Evolutionary conservation across 2,113 vertebrate genomes (phyloP).

Genomic region (Platichthys stellatus): DNA sequence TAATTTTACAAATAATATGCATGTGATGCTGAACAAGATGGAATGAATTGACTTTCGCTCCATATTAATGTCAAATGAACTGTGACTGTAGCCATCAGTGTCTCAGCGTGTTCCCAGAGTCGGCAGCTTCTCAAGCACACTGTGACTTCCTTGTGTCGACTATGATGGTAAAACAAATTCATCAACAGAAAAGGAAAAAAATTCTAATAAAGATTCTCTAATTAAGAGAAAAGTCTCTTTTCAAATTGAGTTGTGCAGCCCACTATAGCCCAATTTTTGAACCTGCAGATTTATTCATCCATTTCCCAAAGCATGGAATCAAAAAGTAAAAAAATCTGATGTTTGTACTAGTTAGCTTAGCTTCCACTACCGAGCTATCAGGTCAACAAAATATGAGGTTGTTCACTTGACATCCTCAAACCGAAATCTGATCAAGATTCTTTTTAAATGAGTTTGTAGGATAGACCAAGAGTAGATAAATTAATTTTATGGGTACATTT

Average conservation of each 20-base stretch:
- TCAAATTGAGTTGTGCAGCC: background rate
- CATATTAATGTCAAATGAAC: constrained; percentile 20
- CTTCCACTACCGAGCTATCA: too few species aligned
- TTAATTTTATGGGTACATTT: too few species aligned
- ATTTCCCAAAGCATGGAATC: background rate
- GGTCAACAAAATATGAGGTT: too few species aligned
- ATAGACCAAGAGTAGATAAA: too few species aligned
- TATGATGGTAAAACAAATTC: background rate
- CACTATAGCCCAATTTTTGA: background rate
- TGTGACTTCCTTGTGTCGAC: too few species aligned
- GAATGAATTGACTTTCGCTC: constrained; percentile 8
- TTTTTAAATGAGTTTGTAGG: background rate
- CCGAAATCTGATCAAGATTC: background rate
- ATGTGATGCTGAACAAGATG: constrained; percentile 13
- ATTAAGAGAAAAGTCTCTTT: too few species aligned
- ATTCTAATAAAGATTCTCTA: background rate
- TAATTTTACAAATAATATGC: constrained; percentile 21
- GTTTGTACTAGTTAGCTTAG: background rate
- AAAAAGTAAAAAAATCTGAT: background rate
- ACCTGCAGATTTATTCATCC: background rate
- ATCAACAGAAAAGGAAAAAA: background rate
- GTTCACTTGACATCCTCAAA: background rate
- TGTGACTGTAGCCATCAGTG: constrained; percentile 1
- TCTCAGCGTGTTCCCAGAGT: background rate
- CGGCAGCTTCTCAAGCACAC: background rate